A percentile compares a stretch with the other conserved stretches of the same genome.
Conservation (phyloP, 2,888 invertebrate species). For the Hemaris fuciformis region DNA sequence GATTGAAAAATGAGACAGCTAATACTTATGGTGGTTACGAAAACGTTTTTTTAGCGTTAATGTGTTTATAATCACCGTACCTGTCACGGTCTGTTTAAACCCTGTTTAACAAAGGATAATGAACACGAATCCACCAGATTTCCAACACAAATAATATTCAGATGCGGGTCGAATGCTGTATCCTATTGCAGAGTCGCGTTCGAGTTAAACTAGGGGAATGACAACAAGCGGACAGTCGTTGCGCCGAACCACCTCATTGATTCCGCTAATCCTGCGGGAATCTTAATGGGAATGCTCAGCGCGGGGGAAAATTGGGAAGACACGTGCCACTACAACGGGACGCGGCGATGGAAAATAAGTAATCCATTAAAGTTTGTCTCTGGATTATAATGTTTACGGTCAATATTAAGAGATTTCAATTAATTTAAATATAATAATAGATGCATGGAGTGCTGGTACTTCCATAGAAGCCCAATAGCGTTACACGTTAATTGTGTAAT, state of each 20-base stretch:
- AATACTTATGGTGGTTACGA: background rate
- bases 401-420: background rate
- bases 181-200: background rate
- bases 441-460: no score
- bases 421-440: no score
- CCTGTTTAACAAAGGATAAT: background rate
- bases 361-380: background rate
- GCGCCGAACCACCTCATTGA: constrained; percentile 54
- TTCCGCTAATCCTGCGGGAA: constrained; percentile 65
- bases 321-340: constrained; percentile 37
- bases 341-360: background rate
- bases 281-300: constrained; percentile 55
- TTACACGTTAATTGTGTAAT: no score
- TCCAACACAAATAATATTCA: background rate
- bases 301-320: constrained; percentile 47
- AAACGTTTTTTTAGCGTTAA: background rate
- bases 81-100: no score
- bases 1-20: no score
- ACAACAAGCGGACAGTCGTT: constrained; percentile 29
- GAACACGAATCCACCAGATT: background rate
- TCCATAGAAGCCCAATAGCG: no score
- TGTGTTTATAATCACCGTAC: no score
- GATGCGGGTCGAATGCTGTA: background rate
- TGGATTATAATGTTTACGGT: background rate
- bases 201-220: constrained; percentile 28